Evolutionary conservation across 1,140 invertebrate genomes (phyloP), one percentile per base, ranked within the genome.

Genomic region (Phocides pigmalion): DNA sequence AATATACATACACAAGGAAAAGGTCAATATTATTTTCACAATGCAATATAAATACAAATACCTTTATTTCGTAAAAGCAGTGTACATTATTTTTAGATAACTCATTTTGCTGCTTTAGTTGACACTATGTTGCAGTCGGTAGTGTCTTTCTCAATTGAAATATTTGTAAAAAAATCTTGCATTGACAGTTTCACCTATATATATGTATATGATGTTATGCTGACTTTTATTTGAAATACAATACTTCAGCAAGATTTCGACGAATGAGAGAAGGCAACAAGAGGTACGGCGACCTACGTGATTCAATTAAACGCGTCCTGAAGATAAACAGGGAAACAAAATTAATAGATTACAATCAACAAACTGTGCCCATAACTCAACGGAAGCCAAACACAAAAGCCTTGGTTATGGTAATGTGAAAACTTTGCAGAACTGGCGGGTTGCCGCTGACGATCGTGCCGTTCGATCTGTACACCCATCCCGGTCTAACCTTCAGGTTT

Each of bases 261-360:
- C 39, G 16, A 41, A 41, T 16, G 32, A 12, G n/a, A n/a, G n/a
- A n/a, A n/a, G n/a, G n/a, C 4, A 35, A 8, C 0, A 1, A 9
- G 46, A 28, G 5, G 3, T 28, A 47, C 20, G 47, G 14, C 25
- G 12, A 17, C 15, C 49, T 37, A 35, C 54, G 49, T 67, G 46
- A 68, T 71, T 71, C 62, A 74, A 68, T 69, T 68, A 72, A 69
- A 72, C 65, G 47, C 14, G 19, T 35, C 28, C 42, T 49, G 62
- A 72, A 72, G 64, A 72, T 67, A 76, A 76, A 76, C 70, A 64
- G 49, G 66, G 37, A 64, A 64, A 66, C 70, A 64, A 68, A 72
- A 76, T 76, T 69, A 76, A 76, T 76, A 70, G 73, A 76, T 76
- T 70, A 76, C 47, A 64, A 76, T 76, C 70, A 70, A 63, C 70